A percentile compares a stretch with the other conserved stretches of the same genome.
Conservation (phyloP, 1,140 invertebrate genomes). For the Homalodisca vitripennis region DNA sequence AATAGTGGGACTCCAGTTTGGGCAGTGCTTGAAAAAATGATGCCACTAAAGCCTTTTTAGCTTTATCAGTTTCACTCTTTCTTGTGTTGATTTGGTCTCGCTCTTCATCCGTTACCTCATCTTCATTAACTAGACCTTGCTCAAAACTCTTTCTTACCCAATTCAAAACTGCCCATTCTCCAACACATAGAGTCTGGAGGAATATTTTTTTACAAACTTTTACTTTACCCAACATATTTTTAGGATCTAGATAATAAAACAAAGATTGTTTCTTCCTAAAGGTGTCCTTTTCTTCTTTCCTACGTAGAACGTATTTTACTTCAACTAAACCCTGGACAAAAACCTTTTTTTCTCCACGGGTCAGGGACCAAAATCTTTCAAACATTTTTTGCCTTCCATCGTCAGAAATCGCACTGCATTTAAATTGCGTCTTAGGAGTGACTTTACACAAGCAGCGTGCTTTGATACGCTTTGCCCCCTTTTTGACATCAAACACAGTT, state of each 20-base stretch:
- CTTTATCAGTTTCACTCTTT: constrained; percentile 8
- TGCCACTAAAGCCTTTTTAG: no score
- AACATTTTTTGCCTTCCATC: constrained; percentile 29
- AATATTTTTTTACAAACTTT: neutral
- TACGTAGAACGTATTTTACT: neutral
- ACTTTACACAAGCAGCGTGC: constrained; percentile 23
- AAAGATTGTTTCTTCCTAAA: constrained; percentile 7
- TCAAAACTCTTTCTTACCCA: neutral
- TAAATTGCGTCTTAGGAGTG: constrained; percentile 9
- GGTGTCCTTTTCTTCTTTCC: neutral
- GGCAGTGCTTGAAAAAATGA: constrained; percentile 32
- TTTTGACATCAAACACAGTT: constrained; percentile 18
- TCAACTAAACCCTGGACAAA: neutral
- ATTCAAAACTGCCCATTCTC: neutral
- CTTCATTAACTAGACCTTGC: neutral
- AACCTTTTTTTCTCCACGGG: neutral
- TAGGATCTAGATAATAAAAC: constrained; percentile 12
- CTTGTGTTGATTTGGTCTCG: neutral
- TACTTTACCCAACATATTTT: neutral
- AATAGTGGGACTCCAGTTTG: no score
- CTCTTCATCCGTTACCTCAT: neutral
- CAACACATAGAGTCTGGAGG: neutral
- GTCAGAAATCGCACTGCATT: constrained; percentile 21
- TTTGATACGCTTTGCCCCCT: neutral
- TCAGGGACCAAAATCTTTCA: neutral